Conservation (phyloP, 1,140 invertebrate species). For the Prorops nasuta region DNA sequence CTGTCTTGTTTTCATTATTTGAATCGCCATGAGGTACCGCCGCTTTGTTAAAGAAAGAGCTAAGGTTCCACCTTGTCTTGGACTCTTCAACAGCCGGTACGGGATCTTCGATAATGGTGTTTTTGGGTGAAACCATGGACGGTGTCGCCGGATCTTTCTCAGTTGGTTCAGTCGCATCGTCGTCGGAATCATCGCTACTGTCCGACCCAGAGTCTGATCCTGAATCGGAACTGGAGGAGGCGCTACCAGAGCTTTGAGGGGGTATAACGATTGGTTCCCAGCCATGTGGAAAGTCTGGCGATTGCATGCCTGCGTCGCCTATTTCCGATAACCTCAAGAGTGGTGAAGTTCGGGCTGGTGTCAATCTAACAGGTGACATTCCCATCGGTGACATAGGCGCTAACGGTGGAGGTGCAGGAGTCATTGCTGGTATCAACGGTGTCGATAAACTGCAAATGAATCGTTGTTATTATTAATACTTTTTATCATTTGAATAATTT, state of each 20-base stretch:
- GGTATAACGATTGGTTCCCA: slow-evolving; percentile 26
- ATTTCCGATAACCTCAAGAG: too few species aligned
- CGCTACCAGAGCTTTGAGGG: slow-evolving; percentile 46
- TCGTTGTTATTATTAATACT: too few species aligned
- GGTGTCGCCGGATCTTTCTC: slow-evolving; percentile 42
- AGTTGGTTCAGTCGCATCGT: slow-evolving; percentile 36
- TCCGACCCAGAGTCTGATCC: slow-evolving; percentile 56
- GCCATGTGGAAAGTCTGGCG: too few species aligned
- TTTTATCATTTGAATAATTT: too few species aligned
- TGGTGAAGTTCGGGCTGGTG: too few species aligned
- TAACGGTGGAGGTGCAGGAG: slow-evolving; percentile 33
- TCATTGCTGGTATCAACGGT: slow-evolving; percentile 37
- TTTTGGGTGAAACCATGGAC: slow-evolving; percentile 43
- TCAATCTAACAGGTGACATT: slow-evolving; percentile 41
- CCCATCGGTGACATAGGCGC: slow-evolving; percentile 44
- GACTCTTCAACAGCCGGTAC: slow-evolving; percentile 44
- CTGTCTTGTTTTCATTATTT: slow-evolving; percentile 35
- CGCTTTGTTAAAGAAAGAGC: slow-evolving; percentile 53
- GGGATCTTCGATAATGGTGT: slow-evolving; percentile 38
- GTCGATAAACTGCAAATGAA: slow-evolving; percentile 26
- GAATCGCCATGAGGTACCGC: slow-evolving; percentile 34
- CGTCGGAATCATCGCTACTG: slow-evolving; percentile 58
- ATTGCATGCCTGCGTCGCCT: too few species aligned
- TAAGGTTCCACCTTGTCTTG: slow-evolving; percentile 58
- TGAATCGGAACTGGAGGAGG: slow-evolving; percentile 56